Evolutionary conservation across 2,888 invertebrate species (phyloP).

Genomic region (Tetanocera ferruginea): DNA sequence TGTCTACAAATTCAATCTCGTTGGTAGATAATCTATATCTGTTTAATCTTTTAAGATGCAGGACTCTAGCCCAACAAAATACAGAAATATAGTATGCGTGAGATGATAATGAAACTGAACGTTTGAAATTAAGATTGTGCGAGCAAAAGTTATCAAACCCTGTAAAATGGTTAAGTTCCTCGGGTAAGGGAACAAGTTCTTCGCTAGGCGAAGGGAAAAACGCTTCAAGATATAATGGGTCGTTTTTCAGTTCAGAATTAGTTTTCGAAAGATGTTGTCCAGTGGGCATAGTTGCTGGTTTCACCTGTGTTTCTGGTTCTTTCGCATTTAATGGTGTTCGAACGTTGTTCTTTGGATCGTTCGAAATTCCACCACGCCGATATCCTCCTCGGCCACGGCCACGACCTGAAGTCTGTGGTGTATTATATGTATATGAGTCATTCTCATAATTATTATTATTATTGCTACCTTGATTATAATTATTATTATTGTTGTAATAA

Average conservation of each 20-base stretch:
- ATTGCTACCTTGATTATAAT: no score
- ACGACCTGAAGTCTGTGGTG: neutral
- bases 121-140: no score
- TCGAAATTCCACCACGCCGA: conserved; percentile 24
- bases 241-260: conserved; percentile 34
- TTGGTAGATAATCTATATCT: no score
- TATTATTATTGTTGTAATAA: no score
- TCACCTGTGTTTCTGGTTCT: neutral
- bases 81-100: no score
- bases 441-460: no score
- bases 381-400: neutral
- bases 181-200: no score
- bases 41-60: neutral
- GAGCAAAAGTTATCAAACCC: neutral
- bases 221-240: conserved; percentile 34
- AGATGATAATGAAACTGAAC: no score
- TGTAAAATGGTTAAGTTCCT: conserved; percentile 32
- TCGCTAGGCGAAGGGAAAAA: conserved; percentile 31
- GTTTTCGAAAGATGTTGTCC: conserved; percentile 32
- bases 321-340: no score
- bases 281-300: conserved; percentile 6
- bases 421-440: no score
- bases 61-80: neutral
- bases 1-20: no score
- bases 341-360: no score